Conservation (phyloP, 2,888 invertebrate genomes). For the Sceliomorpha sp. region DNA sequence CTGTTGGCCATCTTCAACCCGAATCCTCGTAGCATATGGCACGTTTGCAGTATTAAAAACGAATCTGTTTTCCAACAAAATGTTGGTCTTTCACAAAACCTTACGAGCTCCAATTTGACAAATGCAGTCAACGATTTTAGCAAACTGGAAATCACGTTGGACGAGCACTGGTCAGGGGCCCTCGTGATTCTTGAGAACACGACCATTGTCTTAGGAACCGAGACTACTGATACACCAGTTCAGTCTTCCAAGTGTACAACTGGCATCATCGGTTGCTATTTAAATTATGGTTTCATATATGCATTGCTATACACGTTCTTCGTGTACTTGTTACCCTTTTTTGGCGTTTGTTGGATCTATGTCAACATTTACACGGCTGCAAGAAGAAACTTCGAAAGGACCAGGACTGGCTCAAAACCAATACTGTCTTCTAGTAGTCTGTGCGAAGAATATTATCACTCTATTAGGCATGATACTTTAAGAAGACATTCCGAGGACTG, state of each 20-base stretch:
- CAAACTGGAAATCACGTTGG: not conserved
- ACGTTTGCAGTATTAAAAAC: conserved; percentile 69
- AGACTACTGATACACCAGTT: conserved; percentile 13
- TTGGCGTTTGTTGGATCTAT: conserved; percentile 88
- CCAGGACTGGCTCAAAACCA: conserved; percentile 79
- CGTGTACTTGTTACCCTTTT: conserved; percentile 82
- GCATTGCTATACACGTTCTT: conserved; percentile 80
- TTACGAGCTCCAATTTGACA: not conserved
- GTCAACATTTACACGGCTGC: conserved; percentile 89
- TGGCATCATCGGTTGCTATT: conserved; percentile 43
- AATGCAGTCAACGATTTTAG: not conserved
- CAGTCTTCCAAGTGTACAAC: conserved; percentile 47
- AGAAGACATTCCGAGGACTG: conserved; percentile 72
- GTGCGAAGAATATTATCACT: conserved; percentile 69
- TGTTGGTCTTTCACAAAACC: conserved; percentile 2
- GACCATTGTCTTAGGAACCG: conserved; percentile 35
- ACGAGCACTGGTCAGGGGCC: conserved; percentile 39
- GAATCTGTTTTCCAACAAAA: conserved; percentile 1
- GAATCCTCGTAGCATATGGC: conserved; percentile 80
- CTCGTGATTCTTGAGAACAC: conserved; percentile 55
- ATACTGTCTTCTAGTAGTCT: conserved; percentile 73
- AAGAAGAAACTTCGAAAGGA: conserved; percentile 85
- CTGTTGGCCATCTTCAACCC: conserved; percentile 81
- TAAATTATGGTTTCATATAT: conserved; percentile 80
- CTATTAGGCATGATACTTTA: conserved; percentile 60